Base-by-base conservation (phyloP, 1,140 invertebrate genomes). In the Lordiphosa stackelbergi region DNA sequence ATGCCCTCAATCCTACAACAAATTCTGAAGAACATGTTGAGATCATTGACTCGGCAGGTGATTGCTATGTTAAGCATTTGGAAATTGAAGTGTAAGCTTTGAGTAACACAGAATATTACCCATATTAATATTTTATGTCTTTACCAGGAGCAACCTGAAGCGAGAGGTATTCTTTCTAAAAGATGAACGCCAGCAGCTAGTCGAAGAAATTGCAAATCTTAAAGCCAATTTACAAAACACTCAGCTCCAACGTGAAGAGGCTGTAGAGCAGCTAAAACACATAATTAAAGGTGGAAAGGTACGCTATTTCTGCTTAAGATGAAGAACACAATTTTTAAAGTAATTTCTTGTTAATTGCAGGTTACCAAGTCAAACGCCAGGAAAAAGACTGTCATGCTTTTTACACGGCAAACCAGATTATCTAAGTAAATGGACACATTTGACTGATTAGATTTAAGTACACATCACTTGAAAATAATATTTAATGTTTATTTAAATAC, bases 11-110 rank as follows among this genome's bases (percentile, higher is more conserved):
- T 42, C 28, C 68, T 0, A 36, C 40, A 37, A 11, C 42, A 13
- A 63, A 43, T 11, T 9, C n/a, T 16, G 60, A 68, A 6, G 46
- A 69, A 0, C 12, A 72, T 49, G 22, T 64, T n/a, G 54, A 73
- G n/a, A 53, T 53, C 1, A 48, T 59, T 0, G 58, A 59, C 28
- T 19, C 54, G 0, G 31, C 47, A 6, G 45, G 60, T 3, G 46
- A 56, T n/a, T 47, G 4, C 13, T 73, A 73, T 36, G 54, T 58
- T 0, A 59, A 51, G 10, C 52, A 74, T 28, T 52, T 73, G 48
- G 65, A 74, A 48, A 41, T 34, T 1, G 53, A 69, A 60, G 43
- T 74, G 71, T 74, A 65, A 13, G 59, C 9, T 19, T 10, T 24
- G 6, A 36, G 34, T n/a, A 31, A 10, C 42, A 51, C 0, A 38